These are phyloP conservation scores for Eudyptes chrysolophus DNA, from an alignment of 2,113 vertebrate genomes.

Conservation along the genomic window DNA sequence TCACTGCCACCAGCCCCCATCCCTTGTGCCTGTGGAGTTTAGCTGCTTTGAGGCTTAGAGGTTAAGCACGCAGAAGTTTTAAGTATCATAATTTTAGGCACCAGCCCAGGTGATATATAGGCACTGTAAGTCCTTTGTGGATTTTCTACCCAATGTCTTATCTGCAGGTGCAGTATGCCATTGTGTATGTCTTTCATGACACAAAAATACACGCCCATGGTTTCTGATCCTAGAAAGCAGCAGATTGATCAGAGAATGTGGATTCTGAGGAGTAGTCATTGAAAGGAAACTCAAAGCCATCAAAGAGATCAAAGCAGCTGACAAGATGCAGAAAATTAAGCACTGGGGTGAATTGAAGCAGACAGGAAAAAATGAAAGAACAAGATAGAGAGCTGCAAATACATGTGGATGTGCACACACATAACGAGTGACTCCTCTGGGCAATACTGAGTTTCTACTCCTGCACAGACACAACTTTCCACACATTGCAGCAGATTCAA, in stretches of 20 bases:
- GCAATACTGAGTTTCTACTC: background rate
- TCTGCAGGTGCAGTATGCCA: background rate
- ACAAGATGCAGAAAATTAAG: constrained; percentile 18
- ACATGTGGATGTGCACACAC: background rate
- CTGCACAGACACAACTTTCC: background rate
- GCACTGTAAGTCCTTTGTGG: background rate
- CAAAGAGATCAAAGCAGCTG: constrained; percentile 17
- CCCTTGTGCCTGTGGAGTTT: background rate
- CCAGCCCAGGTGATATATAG: background rate
- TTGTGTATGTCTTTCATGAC: background rate
- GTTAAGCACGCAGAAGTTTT: background rate
- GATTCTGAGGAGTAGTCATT: background rate
- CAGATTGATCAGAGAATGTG: background rate
- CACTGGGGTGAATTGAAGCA: background rate
- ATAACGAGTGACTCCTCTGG: background rate
- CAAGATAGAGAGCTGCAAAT: background rate
- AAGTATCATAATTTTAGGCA: background rate
- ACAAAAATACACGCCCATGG: background rate
- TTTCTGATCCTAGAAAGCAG: background rate
- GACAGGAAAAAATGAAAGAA: background rate
- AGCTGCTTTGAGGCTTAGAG: background rate
- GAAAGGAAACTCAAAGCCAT: constrained; percentile 21
- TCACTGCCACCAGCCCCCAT: background rate
- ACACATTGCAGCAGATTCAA: background rate
- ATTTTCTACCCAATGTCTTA: background rate